Evolutionary conservation across 2,888 invertebrate genomes (phyloP), one percentile per base, ranked within the genome.

Genomic region (Ephialtes manifestator): DNA sequence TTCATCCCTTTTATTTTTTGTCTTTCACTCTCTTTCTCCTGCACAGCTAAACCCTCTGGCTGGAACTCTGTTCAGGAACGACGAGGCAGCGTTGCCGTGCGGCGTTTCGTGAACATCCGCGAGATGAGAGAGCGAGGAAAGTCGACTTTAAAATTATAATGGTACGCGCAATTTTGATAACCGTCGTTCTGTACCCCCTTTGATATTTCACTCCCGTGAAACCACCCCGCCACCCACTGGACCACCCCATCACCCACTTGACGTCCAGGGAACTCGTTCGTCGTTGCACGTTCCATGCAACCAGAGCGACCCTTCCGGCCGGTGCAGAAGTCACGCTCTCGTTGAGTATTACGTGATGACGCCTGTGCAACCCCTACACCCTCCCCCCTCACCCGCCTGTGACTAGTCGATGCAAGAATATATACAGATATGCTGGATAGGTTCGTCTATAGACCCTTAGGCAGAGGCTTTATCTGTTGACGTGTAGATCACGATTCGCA

Each of bases 131-230:
- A 88, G 89, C 91, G 92, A 92, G 92, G 91, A 93, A 93, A 93
- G 92, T 93, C 92, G 92, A 92, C 92, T 93, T 93, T 93, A 92
- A 93, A 93, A 93, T 94, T 93, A 93, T 93, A 94, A 93, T 94
- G 92, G 92, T 93, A 93, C 92, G 93, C 92, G 92, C 92, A 93
- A 93, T 93, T 94, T 94, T 93, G 92, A 94, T 94, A 93, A 93
- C 92, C 93, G 91, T 91, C 90, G 90, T 90, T 90, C 90, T 90
- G 90, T 87, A 85, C 58, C 80, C 75, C 71, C 72, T 89, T 90
- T 89, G 90, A 90, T 91, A 90, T 90, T 91, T 90, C 88, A 89
- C 87, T 89, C 87, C 81, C 88, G 83, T 83, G 85, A 82, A 81
- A 43, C 71, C 67, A 55, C 70, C 67, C 68, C 65, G 53, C 70